Evolutionary conservation across 1,140 invertebrate genomes (phyloP), one percentile per base, ranked within the genome.

Genomic region (Hylyphantes graminicola): DNA sequence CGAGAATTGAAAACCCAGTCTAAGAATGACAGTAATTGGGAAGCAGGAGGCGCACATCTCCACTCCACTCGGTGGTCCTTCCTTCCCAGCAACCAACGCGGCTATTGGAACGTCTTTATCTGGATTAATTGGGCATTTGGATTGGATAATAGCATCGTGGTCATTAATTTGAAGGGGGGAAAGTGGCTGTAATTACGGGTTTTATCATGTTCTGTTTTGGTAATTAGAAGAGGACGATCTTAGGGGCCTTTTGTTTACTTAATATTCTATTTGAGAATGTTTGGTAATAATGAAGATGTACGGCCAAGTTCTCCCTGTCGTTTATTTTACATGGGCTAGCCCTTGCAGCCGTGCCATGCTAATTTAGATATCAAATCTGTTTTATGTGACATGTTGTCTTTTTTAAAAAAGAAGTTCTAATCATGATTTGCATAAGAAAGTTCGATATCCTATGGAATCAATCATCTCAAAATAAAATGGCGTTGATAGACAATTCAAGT

Each of bases 121-220:
- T 70, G 53, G 64, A 80, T 80, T 80, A 80, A 80, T 80, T 80
- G 77, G 53, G 19, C 77, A 57, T 80, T 80, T 80, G 53, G 77
- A 68, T 80, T 70, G 65, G 77, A 80, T 80, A 70, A 80, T 65
- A n/a, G 48, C 19, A 17, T 54, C n/a, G 55, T 54, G n/a, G 11
- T 8, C 21, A 48, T 55, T 35, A 53, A 17, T 19, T 65, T 54
- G 12, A 35, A 35, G 53, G 65, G 64, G 19, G 65, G 54, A 12
- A 8, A 21, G 9, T 4, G 12, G 6, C n/a, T 13, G 64, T 80
- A 80, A 70, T 79, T 80, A 80, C 19, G n/a, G 75, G 19, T 68
- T 80, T 59, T 70, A 50, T 68, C 12, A 64, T 1, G 21, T 57
- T 19, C 65, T 59, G 55, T 35, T 50, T 68, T 70, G 11, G 64